These are phyloP conservation scores for Melanotus villosus DNA, from an alignment of 2,888 invertebrate genomes.

Conservation along the genomic window DNA sequence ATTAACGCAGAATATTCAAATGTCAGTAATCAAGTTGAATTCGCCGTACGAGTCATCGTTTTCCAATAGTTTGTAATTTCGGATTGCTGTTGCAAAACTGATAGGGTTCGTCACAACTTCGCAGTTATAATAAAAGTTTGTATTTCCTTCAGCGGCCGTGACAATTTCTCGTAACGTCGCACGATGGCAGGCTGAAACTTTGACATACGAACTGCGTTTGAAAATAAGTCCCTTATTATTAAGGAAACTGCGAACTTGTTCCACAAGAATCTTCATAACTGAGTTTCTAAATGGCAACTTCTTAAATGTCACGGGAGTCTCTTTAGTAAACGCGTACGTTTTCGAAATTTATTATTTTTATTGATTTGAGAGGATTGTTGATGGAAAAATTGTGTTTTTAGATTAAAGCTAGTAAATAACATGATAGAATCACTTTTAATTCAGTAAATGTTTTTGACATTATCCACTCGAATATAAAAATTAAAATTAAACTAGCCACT, in stretches of 20 bases:
- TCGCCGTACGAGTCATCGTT: no score
- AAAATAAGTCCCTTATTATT: slow-evolving; percentile 8
- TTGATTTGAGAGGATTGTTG: no score
- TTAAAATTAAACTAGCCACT: no score
- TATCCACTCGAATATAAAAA: no score
- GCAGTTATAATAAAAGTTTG: slow-evolving; percentile 25
- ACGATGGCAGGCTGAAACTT: slow-evolving; percentile 1
- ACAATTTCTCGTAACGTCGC: slow-evolving; percentile 1
- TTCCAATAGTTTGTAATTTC: slow-evolving; percentile 10
- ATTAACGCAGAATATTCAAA: no score
- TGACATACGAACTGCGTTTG: slow-evolving; percentile 19
- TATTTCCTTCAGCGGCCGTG: slow-evolving; percentile 10
- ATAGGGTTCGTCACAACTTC: slow-evolving; percentile 9
- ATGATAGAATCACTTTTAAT: no score
- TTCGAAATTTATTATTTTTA: background rate
- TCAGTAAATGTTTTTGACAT: no score
- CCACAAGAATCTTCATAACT: background rate
- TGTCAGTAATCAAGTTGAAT: no score
- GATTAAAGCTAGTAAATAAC: no score
- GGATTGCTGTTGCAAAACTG: background rate
- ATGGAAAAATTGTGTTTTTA: no score
- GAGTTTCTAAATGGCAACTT: background rate
- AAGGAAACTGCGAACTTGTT: background rate
- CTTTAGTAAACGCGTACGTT: background rate
- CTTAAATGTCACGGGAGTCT: background rate